Base-by-base conservation (phyloP, 2,888 invertebrate genomes). In the Phortica okadai region DNA sequence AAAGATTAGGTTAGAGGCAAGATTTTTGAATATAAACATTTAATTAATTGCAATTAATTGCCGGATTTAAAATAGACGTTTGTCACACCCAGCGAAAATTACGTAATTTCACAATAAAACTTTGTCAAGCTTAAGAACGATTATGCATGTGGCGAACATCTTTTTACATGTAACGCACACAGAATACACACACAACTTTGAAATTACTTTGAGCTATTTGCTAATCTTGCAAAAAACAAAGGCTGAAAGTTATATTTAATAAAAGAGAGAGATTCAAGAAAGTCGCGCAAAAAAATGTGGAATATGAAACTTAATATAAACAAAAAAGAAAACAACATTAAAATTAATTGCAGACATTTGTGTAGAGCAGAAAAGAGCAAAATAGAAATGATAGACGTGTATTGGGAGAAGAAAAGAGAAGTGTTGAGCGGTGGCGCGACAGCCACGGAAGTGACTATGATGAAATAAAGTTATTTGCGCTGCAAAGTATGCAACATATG, bases 341-440 rank as follows among this genome's bases (percentile, higher is more conserved):
- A 81, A 85, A 83, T 84, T 84, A 84, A 86, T 85, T 86, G 85
- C 78, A 41, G 70, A 25, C 54, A 67, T 42, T n/a, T 67, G 41
- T 44, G 67, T 44, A 8, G 33, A 33, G 33, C 14, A 64, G 56
- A 33, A 25, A 11, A 64, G 33, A 33, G 64, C 2, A 41, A 64
- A 10, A 41, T 25, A 25, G 6, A 25, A 41, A 41, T 33, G 33
- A 33, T 5, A 33, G 33, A 33, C 33, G 11, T 25, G 7, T 62
- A 25, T 7, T 62, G 62, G 6, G 62, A 16, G 44, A 67, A 44
- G 44, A 45, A 67, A 67, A n/a, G 67, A 67, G 44, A 45, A 41
- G 50, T 44, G 44, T 56, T 45, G 16, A 69, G 16, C 6, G 45
- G 21, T 44, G 45, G 10, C 7, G 21, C 8, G n/a, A 16, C 21